phyloP scores from a whole-genome alignment of 2,888 invertebrate species.

The Heliconius ethilla region DNA sequence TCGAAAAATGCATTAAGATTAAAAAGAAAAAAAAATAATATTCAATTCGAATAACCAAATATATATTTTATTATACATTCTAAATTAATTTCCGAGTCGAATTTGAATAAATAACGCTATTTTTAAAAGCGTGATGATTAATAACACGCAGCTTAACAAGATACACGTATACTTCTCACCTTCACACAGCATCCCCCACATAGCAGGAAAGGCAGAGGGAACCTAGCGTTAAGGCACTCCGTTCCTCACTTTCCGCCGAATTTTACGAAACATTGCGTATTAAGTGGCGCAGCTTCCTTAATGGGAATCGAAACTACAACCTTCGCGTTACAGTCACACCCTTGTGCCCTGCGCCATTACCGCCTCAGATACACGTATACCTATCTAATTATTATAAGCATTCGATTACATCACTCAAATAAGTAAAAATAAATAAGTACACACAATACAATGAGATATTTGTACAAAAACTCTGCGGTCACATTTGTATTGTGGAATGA shows the following conservation, averaged over 20 bases:
- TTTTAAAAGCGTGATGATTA: background rate
- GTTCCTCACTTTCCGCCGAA: too few species aligned
- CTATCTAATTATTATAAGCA: background rate
- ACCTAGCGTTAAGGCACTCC: too few species aligned
- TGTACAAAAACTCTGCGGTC: background rate
- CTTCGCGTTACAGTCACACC: too few species aligned
- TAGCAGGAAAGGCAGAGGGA: too few species aligned
- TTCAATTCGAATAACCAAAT: background rate
- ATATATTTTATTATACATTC: background rate
- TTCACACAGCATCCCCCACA: too few species aligned
- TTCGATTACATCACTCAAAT: background rate
- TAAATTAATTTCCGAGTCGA: background rate
- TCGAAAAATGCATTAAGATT: too few species aligned
- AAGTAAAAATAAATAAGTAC: background rate
- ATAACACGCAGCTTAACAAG: background rate
- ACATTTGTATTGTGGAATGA: slow-evolving; percentile 15
- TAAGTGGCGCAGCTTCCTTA: too few species aligned
- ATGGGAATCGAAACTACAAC: too few species aligned
- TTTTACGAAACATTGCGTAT: too few species aligned
- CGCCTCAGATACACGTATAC: too few species aligned
- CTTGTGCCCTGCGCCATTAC: too few species aligned
- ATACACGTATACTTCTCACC: background rate
- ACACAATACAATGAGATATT: background rate
- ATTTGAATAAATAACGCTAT: slow-evolving; percentile 4
- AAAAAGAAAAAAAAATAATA: background rate